Evolutionary conservation across 2,888 invertebrate species (phyloP), one percentile per base, ranked within the genome.

Genomic region (Folsomia manolachei): DNA sequence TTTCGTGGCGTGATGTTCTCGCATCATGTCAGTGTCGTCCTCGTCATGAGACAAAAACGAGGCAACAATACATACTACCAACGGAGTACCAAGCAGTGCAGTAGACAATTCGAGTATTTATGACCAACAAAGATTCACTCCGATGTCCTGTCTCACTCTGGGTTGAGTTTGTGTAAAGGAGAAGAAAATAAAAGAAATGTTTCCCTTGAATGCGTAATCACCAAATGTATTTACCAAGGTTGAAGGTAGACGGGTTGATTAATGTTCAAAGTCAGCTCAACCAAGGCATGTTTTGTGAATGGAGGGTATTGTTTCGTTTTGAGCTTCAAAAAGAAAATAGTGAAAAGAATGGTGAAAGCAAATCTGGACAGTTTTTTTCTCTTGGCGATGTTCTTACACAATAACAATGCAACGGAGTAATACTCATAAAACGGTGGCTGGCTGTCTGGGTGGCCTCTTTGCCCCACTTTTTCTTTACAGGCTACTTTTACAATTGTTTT

Each of bases 131-230:
- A 39, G 39, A 39, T 39, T 39, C n/a, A n/a, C n/a, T n/a, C n/a
- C n/a, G n/a, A n/a, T n/a, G n/a, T n/a, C n/a, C n/a, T 39, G 4
- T 39, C 39, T 9, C 39, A 39, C 14, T 4, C 39, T 39, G 7
- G 39, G 39, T 39, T 9, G 39, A 4, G 7, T 39, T 39, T 39
- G 39, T 39, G 39, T 39, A 39, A 39, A 39, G 39, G 39, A 9
- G 39, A 9, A 39, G 14, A 39, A 56, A 14, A 56, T 19, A 56
- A 4, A 56, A 19, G 56, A 19, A 56, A 56, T 4, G 56, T 21
- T 56, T 56, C 7, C 56, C n/a, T 56, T n/a, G 19, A 66, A 66
- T 51, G 65, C 51, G 67, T 67, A 67, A 67, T 67, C 67, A 67
- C 67, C 26, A 56, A 67, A 67, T 66, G 66, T 21, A 66, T 66